Base-by-base conservation (phyloP, 2,113 vertebrate genomes). In the Saimiri boliviensis region DNA sequence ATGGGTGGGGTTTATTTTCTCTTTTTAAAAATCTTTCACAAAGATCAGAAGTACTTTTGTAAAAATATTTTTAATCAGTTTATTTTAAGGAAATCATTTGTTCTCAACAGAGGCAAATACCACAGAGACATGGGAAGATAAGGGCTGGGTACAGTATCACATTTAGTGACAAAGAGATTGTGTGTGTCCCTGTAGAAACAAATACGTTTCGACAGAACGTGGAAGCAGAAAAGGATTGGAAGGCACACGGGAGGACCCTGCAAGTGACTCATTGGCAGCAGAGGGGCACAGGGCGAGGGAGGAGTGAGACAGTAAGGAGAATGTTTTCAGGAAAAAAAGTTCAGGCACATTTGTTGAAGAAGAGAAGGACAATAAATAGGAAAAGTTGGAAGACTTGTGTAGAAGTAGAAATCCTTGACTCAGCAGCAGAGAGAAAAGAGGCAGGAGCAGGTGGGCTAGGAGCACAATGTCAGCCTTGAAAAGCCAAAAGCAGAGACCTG, bases 281-380 rank as follows among this genome's bases (percentile, higher is more conserved):
- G 13, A 25, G 6, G 10, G 5, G 14, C 25, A 63, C 14, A 68
- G 16, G 14, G 66, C 8, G 6, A 6, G 5, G 27, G 60, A 63
- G 12, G 5, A 30, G 60, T 32, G 23, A 74, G n/a, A 54, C 1
- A 52, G 20, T 8, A 5, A 40, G 6, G 45, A 8, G 16, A 13
- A 54, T 8, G 56, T 58, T 88, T 56, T 54, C 6, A 66, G 40
- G 25, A n/a, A 81, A 37, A 37, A 3, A 79, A 27, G 19, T 49
- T 87, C 77, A 85, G 63, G 37, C 16, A 74, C 23, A 47, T 66
- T 92, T 77, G 58, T 54, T 45, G 52, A 49, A 83, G 81, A 79
- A 79, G 23, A 19, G 27, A 79, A 77, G 13, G 23, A 30, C 7
- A 70, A 11, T 45, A 27, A 82, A 81, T 47, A 86, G 47, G n/a